Evolutionary conservation across 2,888 invertebrate species (phyloP).

Genomic region (Phalera bucephala): DNA sequence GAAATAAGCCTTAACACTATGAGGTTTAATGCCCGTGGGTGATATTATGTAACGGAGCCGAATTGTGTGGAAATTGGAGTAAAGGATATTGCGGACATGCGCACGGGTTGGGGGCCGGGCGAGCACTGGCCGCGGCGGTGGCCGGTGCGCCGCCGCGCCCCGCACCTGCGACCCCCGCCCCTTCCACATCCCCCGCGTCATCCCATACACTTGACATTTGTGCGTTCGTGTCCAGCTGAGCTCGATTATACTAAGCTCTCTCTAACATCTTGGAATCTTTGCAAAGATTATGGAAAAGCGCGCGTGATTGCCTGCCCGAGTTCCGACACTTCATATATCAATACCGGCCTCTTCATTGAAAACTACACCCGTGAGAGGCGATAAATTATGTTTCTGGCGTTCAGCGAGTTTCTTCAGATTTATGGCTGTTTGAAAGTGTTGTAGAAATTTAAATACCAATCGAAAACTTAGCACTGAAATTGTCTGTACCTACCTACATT

Average conservation of each 20-base stretch:
- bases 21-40: slow-evolving; percentile 55
- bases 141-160: slow-evolving; percentile 38
- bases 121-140: slow-evolving; percentile 66
- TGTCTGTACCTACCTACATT: too few species aligned
- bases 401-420: slow-evolving; percentile 8
- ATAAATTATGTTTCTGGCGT: slow-evolving; percentile 16
- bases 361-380: slow-evolving; percentile 17
- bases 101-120: slow-evolving; percentile 70
- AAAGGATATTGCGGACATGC: slow-evolving; percentile 65
- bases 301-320: slow-evolving; percentile 1
- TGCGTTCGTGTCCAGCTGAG: slow-evolving; percentile 41
- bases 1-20: slow-evolving; percentile 79
- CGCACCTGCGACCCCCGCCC: slow-evolving; percentile 27
- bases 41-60: slow-evolving; percentile 76
- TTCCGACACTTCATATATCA: slow-evolving; percentile 5
- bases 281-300: slow-evolving; percentile 5
- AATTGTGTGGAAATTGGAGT: slow-evolving; percentile 59
- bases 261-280: slow-evolving; percentile 12
- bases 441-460: slow-evolving; percentile 5
- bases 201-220: slow-evolving; percentile 36
- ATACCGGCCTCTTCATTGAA: slow-evolving; percentile 5
- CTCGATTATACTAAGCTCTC: slow-evolving; percentile 27
- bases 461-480: too few species aligned
- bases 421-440: neutral
- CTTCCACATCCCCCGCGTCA: slow-evolving; percentile 16